Conservation (phyloP, 2,113 vertebrate genomes). For the Burhinus oedicnemus region DNA sequence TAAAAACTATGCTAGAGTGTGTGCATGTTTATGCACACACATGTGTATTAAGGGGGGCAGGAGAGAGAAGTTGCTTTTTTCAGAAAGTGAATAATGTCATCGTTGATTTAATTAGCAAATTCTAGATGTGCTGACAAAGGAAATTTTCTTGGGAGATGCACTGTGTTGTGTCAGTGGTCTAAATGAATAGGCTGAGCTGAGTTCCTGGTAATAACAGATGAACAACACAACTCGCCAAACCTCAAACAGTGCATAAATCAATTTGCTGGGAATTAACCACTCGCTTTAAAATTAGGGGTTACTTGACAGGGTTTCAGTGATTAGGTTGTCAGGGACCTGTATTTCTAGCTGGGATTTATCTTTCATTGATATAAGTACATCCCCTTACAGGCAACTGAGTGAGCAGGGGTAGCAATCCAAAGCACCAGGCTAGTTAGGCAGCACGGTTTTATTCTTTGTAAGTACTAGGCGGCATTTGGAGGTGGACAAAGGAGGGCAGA, state of each 20-base stretch:
- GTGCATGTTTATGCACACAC: not conserved
- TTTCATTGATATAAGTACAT: conserved; percentile 66
- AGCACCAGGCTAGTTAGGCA: conserved; percentile 33
- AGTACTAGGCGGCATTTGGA: conserved; percentile 40
- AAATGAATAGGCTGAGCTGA: conserved; percentile 77
- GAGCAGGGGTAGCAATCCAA: conserved; percentile 19
- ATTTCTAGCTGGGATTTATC: conserved; percentile 77
- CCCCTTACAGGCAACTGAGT: conserved; percentile 30
- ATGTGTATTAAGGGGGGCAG: not conserved
- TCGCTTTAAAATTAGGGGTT: conserved; percentile 83
- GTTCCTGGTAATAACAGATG: conserved; percentile 80
- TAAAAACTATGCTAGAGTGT: not conserved
- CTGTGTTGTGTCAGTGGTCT: conserved; percentile 77
- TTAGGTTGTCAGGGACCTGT: conserved; percentile 76
- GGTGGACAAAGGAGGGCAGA: conserved; percentile 51
- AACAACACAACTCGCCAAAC: conserved; percentile 80
- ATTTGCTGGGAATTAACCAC: conserved; percentile 82
- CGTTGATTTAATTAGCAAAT: conserved; percentile 85
- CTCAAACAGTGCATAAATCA: conserved; percentile 85
- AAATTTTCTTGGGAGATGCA: conserved; percentile 79
- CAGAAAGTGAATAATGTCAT: conserved; percentile 81
- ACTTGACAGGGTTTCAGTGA: conserved; percentile 80
- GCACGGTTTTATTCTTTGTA: conserved; percentile 41
- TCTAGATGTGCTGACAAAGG: conserved; percentile 84
- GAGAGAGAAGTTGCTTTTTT: conserved; percentile 42